Evolutionary conservation across 2,797 vertebrate genomes (phyloP), one percentile per base, ranked within the genome.

Genomic region (Coracias cyanogaster): DNA sequence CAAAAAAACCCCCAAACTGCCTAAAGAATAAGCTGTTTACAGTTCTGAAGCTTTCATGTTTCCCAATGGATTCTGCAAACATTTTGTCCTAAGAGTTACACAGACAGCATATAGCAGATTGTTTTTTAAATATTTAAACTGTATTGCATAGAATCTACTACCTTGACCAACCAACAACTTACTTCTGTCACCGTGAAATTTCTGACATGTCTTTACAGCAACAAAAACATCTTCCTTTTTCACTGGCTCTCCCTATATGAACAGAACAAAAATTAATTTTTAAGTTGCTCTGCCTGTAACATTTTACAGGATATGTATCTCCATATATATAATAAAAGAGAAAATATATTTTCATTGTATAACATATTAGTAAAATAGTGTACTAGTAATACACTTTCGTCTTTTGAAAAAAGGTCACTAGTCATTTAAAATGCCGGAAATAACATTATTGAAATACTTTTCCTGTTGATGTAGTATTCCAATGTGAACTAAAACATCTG

Each of bases 191-290:
- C 91, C 96, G 93, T 99, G 99, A 97, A 99, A 99, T 97, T 99
- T 99, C 98, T 93, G 98, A 96, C 99, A 99, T 1, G 99, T 99
- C 98, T 99, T 99, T 78, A 99, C 99, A 62, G 99, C 99, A 93
- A 99, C 98, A 97, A 99, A 99, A 90, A 99, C 94, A 90, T 99
- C 98, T 70, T 99, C 98, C 79, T 97, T 98, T 89, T 98, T 98
- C 90, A 99, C 98, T 90, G 99, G 98, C 67, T 98, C 97, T 95
- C 98, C 99, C 99, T 99, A 92, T 84, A 97, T 51, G 58, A 76
- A 88, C 18, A 89, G 88, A 84, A 91, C 60, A 92, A 81, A 91
- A 84, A 76, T 31, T 26, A 41, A 69, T 20, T 31, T 70, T 67
- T 16, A 71, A 79, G 95, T 60, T 91, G 37, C 3, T 52, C 57